These are phyloP conservation scores for Phylloscopus collybita DNA, from an alignment of 2,797 vertebrate genomes.

Conservation along the genomic window DNA sequence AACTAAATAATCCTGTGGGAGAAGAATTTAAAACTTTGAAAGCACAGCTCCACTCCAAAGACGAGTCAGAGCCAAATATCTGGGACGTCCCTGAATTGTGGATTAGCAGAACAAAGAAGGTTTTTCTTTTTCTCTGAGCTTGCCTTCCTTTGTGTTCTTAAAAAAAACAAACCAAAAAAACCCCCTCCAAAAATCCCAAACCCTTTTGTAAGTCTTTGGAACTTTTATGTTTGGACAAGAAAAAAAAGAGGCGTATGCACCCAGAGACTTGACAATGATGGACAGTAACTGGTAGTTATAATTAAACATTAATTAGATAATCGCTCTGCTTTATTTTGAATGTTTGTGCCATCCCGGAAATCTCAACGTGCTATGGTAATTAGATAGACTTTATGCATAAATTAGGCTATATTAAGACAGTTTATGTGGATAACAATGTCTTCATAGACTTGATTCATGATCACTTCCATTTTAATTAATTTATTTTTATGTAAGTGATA, in stretches of 20 bases:
- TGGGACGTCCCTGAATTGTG: background rate
- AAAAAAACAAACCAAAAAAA: background rate
- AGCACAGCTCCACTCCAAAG: background rate
- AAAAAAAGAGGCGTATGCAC: background rate
- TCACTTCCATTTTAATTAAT: conserved; percentile 11
- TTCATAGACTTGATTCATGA: conserved; percentile 7
- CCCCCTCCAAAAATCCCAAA: background rate
- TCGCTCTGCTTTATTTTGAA: background rate
- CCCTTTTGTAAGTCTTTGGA: background rate
- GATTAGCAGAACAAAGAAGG: background rate
- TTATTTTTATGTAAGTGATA: conserved; percentile 20
- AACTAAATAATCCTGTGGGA: background rate
- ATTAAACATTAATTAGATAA: background rate
- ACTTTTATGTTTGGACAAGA: background rate
- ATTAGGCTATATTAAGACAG: conserved; percentile 2
- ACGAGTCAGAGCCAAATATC: background rate
- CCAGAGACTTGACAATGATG: background rate
- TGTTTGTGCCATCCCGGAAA: conserved; percentile 6
- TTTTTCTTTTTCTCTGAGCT: background rate
- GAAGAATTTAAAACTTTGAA: background rate
- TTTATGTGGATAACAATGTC: background rate
- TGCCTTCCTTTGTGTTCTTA: background rate
- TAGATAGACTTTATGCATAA: background rate
- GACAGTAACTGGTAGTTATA: background rate
- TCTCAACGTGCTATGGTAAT: conserved; percentile 39